A percentile compares a stretch with the other conserved stretches of the same genome.
phyloP scores from a whole-genome alignment of 2,113 vertebrate species.

The Tenrec ecaudatus region DNA sequence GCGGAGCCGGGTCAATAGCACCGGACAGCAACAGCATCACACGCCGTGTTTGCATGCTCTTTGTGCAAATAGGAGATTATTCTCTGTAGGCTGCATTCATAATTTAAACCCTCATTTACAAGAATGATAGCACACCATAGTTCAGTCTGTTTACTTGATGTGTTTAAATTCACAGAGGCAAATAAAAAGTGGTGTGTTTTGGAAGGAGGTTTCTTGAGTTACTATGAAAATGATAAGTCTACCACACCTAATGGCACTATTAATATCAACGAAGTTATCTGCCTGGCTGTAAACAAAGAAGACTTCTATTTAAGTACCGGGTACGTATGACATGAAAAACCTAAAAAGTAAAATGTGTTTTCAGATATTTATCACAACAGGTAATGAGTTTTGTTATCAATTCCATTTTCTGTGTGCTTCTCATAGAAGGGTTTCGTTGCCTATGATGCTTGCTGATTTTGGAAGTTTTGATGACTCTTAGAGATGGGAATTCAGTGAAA shows the following conservation, averaged over 20 bases:
- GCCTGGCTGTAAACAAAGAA: conserved; percentile 89
- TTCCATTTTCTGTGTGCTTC: conserved; percentile 7
- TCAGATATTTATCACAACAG: not conserved
- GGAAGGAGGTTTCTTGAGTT: conserved; percentile 95
- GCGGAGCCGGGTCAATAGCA: too few species aligned
- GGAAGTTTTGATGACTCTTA: conserved; percentile 10
- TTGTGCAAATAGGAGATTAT: not conserved
- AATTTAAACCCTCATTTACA: conserved; percentile 39
- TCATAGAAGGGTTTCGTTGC: conserved; percentile 34
- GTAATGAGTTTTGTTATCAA: not conserved
- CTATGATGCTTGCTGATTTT: not conserved
- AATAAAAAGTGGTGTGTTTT: conserved; percentile 94
- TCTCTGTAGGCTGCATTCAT: not conserved
- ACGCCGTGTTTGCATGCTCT: not conserved
- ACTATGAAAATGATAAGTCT: conserved; percentile 94
- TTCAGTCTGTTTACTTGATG: conserved; percentile 49
- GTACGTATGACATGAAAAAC: conserved; percentile 85
- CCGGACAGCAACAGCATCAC: not conserved
- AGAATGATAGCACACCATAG: not conserved
- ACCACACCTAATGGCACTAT: conserved; percentile 91
- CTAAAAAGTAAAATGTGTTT: not conserved
- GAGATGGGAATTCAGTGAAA: not conserved
- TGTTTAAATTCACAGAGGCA: conserved; percentile 88
- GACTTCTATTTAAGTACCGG: conserved; percentile 88
- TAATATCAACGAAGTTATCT: conserved; percentile 91